Base-by-base conservation (phyloP, 2,888 invertebrate genomes). In the Gortyna flavago region DNA sequence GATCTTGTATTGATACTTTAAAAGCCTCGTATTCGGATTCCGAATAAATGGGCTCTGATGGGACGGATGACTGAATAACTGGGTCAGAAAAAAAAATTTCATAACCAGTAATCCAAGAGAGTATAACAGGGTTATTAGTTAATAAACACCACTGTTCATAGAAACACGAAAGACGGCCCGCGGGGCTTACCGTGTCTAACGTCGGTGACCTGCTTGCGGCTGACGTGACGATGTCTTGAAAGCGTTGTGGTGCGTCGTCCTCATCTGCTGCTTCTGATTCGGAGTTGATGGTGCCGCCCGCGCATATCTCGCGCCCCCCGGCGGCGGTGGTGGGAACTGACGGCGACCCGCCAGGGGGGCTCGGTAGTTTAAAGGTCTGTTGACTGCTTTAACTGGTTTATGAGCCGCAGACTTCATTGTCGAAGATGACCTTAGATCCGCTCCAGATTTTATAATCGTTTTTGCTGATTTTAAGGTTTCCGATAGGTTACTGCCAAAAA, bases 21-120 rank as follows among this genome's bases (percentile, higher is more conserved):
- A 29, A 44, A 0, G 44, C 66, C 44, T 44, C 21, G 8, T 66
- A 41, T 66, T 66, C 41, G 18, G 66, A 41, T 41, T 66, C 8
- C 18, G 66, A 66, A 66, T 66, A 66, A 66, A 66, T 9, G 29
- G 66, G 66, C 66, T 41, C n/a, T 41, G n/a, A n/a, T 66, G 66
- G 41, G 18, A 41, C 38, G 18, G 18, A 29, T 29, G 18, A 29
- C 16, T 41, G 41, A 41, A 41, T 41, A 41, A 65, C n/a, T 65
- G 41, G 5, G 16, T 65, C 18, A 25, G 65, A n/a, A 65, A 64
- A 41, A n/a, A 41, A 21, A 18, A 66, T 29, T 41, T 41, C 29
- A 66, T 29, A 41, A 16, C 41, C 41, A 41, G n/a, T 29, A 66
- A 66, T 44, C n/a, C 29, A 38, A 38, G 38, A 38, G 7, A 38